Evolutionary conservation across 2,113 vertebrate genomes (phyloP), one percentile per base, ranked within the genome.

Genomic region (Tyto alba): DNA sequence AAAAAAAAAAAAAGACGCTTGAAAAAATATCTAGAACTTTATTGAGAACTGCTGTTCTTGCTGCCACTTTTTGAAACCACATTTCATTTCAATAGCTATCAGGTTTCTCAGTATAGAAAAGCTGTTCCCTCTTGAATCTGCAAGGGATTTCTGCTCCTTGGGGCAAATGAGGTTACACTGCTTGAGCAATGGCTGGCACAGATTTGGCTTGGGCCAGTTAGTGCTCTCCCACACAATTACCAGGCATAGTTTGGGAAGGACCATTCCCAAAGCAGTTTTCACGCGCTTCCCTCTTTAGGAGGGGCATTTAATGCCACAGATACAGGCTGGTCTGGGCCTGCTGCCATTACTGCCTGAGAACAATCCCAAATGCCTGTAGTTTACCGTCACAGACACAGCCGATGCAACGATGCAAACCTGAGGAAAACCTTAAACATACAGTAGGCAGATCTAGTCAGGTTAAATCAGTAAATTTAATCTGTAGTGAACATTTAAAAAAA

Each of bases 381-480:
- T 81, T 47, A 59, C 57, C n/a, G 19, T 11, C 38, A 67, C 10
- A 32, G 53, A 17, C 18, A 67, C 21, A 66, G 26, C 15, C 14
- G 62, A 16, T 4, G 23, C 56, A 87, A 93, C 14, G 62, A 16
- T 4, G 23, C 56, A 87, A 93, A 91, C 29, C 20, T 25, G 36
- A 88, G 38, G 2, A 95, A 88, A 67, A 8, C 2, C 48, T 69
- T 81, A 63, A 68, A 83, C 22, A 56, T 22, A 47, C 1, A 22
- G 89, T 36, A 93, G 79, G 60, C 67, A 96, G 68, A 96, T 80
- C 63, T 82, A 95, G 76, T 80, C 85, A 94, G 73, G 77, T 60
- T 88, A 76, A 96, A 93, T 12, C 66, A 48, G 82, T 90, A 93
- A 85, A 92, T 79, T 85, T 80, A 53, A 90, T 93, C 88, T 95